Evolutionary conservation across 1,140 invertebrate genomes (phyloP), one percentile per base, ranked within the genome.

Genomic region (Dermatophagoides farinae): DNA sequence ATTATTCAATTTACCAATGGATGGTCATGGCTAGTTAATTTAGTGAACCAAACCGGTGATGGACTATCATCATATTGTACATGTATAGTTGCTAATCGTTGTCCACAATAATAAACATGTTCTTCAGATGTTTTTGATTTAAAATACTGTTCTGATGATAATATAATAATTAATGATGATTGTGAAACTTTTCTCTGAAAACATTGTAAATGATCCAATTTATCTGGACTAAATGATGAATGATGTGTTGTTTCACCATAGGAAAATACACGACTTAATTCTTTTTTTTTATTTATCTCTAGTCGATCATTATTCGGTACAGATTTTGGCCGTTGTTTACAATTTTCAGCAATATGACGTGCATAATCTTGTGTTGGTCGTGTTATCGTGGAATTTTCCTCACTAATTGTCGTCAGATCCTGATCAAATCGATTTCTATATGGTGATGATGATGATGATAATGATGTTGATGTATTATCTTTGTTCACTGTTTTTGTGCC

Each of bases 81-180:
- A 12, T 71, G 63, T 12, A 74, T 66, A 41, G 73, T 57, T 51
- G 65, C 64, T 60, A 73, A 73, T 50, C 73, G 67, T 39, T 73
- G 71, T 64, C 73, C 72, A 70, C 72, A 73, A 62, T 74, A 74
- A 62, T 69, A 74, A 22, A 73, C 66, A 69, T 74, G 72, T 63
- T 75, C 72, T 51, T 70, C 69, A 60, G 71, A 74, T 16, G 67
- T 69, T 57, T 63, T 67, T 14, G 72, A 73, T 20, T 64, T 55
- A n/a, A 68, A 65, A 65, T 73, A 75, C 10, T 66, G 65, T 59
- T 71, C 59, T 9, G 73, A 74, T 9, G 73, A 61, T 22, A 75
- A 57, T 41, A 71, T 64, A 12, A 75, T 65, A 6, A 75, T 65
- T 11, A 72, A 65, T 41, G 67, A 67, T 49, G 72, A 71, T 59